Evolutionary conservation across 1,140 invertebrate species (phyloP).

Genomic region (Drosophila virilis): DNA sequence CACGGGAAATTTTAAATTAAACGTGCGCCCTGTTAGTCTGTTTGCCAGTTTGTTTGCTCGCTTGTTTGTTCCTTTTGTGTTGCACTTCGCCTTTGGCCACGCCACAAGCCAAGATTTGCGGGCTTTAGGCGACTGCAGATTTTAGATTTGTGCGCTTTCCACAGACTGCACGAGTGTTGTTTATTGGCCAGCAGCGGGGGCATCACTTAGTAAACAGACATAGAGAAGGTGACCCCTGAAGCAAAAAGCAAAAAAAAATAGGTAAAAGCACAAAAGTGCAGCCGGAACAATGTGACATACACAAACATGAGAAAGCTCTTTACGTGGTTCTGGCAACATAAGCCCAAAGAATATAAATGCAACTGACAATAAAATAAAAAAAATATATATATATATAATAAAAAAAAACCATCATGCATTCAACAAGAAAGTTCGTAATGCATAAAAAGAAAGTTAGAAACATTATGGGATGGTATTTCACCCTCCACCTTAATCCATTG

Average conservation of each 20-base stretch:
- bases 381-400: no score
- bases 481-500: neutral
- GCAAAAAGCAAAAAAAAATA: neutral
- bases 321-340: neutral
- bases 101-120: constrained; percentile 51
- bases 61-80: constrained; percentile 47
- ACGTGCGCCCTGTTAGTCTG: constrained; percentile 48
- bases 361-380: neutral
- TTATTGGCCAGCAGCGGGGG: constrained; percentile 4
- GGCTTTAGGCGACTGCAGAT: constrained; percentile 8
- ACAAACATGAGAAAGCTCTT: neutral
- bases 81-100: constrained; percentile 22
- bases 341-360: neutral
- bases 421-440: neutral
- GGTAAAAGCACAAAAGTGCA: neutral
- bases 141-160: constrained; percentile 24
- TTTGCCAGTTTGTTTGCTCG: constrained; percentile 38
- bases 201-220: neutral
- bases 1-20: constrained; percentile 78
- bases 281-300: neutral
- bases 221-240: neutral
- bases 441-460: neutral
- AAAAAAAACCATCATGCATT: no score
- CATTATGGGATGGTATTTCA: neutral
- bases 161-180: constrained; percentile 13